Base-by-base conservation (phyloP, 2,888 invertebrate genomes). In the Xylota sylvarum region DNA sequence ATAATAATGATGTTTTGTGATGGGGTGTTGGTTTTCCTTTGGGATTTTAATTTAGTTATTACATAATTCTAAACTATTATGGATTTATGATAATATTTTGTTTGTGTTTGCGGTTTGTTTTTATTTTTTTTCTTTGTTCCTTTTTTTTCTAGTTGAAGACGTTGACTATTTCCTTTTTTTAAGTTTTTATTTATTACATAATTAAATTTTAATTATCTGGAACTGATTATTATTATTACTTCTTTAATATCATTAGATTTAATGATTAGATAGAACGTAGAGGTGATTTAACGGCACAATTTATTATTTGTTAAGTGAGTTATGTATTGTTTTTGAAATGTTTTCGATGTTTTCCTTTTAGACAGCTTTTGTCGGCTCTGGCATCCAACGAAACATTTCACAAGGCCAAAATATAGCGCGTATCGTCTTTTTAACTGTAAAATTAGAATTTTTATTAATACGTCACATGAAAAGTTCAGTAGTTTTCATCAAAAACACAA, bases 341-440 rank as follows among this genome's bases (percentile, higher is more conserved):
- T 83, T 89, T 87, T 88, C 88, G 88, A 89, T 88, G 86, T 88
- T 87, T 88, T 88, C 88, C 77, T 60, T 82, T 91, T 91, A 92
- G 91, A 92, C 92, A 91, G 91, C 91, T 90, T 92, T 92, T 90
- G 92, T 92, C 91, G 91, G 90, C 91, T 92, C 92, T 92, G 92
- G 92, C 91, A 92, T 92, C 92, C 92, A 92, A 91, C 92, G 91
- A 90, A 92, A 91, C 90, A 92, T 91, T 91, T 91, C 91, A 91
- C 92, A 92, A 91, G 92, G 92, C 92, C 92, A 92, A 91, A 91
- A 90, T 90, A 92, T 90, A 91, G 92, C 91, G 90, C 91, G 91
- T 88, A 92, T 91, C 91, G 91, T 92, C 90, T 89, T 91, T 92
- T 92, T 92, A 89, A 92, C 92, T 92, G 88, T n/a, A 64, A 89